Base-by-base conservation (phyloP, 2,888 invertebrate species). In the Meandrusa payeni region DNA sequence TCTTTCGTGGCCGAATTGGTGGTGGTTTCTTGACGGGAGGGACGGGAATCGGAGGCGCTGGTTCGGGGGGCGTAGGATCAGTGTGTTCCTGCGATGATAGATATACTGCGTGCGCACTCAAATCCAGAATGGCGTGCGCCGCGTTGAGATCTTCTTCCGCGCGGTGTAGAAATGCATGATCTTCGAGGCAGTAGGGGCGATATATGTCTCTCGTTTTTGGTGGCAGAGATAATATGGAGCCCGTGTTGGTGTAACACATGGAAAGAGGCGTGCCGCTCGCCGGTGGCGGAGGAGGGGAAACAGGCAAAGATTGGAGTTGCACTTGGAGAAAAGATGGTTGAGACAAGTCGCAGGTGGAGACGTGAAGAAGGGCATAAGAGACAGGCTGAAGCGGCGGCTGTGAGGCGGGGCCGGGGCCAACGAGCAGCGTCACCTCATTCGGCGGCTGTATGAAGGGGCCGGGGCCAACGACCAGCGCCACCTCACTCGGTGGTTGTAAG, bases 131-230 rank as follows among this genome's bases (percentile, higher is more conserved):
- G 7, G 96, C 95, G 69, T 95, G 95, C 1, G 95, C 96, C 9
- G 95, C 95, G 59, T 94, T 94, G 36, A 96, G 88, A 63, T 96
- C 95, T 71, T 95, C 95, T 67, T 94, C 94, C 17, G 94, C 93
- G 22, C 89, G 85, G 41, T 90, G 83, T 17, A 89, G 80, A 43
- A 90, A 89, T 34, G 70, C 76, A 63, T 91, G 91, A 60, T 93
- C 92, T 49, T 92, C 94, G 52, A 94, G 82, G 51, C 95, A 95
- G 80, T 96, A 96, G 0, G 96, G 96, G 50, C 96, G 90, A 76
- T 96, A 96, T 61, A 96, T 95, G 76, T 96, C 96, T 76, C 96
- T 95, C 78, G 96, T 96, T 78, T 96, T 96, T 2, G 96, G 96
- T 51, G 96, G 96, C 64, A 96, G 80, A 45, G 95, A 94, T 13